These are phyloP conservation scores for Phalacrocorax aristotelis DNA, from an alignment of 2,113 vertebrate species.

Conservation along the genomic window DNA sequence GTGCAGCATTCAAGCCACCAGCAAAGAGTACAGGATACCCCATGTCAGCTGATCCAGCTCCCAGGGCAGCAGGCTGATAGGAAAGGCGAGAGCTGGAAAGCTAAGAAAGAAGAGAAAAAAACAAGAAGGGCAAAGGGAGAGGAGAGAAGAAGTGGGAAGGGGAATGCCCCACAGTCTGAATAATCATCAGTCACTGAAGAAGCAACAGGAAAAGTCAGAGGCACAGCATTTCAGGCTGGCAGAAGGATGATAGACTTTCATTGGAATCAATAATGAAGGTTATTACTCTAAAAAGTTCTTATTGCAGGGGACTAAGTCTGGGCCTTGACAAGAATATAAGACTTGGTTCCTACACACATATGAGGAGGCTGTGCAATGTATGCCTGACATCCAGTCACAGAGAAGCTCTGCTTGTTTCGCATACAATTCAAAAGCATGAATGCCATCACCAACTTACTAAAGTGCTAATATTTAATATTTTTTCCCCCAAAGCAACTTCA, in stretches of 20 bases:
- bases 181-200: background rate
- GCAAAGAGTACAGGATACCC: constrained; percentile 83
- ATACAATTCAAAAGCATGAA: background rate
- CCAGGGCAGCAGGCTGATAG: constrained; percentile 85
- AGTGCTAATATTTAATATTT: background rate
- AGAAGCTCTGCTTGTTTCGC: background rate
- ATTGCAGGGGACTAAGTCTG: background rate
- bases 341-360: background rate
- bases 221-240: constrained; percentile 4
- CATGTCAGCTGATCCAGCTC: constrained; percentile 85
- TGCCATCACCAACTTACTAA: background rate
- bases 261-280: background rate
- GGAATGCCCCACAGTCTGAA: constrained; percentile 27
- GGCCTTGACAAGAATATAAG: background rate
- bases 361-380: background rate
- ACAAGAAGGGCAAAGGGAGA: constrained; percentile 63
- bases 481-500: background rate
- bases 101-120: constrained; percentile 78
- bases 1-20: constrained; percentile 80
- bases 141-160: constrained; percentile 18
- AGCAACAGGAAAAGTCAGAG: background rate
- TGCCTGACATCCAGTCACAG: background rate
- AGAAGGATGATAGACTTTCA: background rate
- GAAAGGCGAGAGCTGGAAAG: constrained; percentile 91
- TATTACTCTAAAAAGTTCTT: background rate